Evolutionary conservation across 2,888 invertebrate species (phyloP), one percentile per base, ranked within the genome.

Genomic region (Drosophila neonasuta): DNA sequence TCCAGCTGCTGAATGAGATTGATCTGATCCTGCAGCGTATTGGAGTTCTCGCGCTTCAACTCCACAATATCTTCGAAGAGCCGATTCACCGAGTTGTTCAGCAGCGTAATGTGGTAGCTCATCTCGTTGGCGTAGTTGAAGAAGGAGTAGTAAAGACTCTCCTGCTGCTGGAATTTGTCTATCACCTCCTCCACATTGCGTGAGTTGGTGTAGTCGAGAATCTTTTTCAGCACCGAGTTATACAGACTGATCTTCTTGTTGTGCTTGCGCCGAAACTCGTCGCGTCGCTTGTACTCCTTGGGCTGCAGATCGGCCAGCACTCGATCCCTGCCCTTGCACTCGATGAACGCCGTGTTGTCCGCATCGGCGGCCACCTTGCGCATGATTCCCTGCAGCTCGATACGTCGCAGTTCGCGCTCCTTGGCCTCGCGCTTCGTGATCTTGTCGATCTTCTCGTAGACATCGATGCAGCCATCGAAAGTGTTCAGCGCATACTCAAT

Each of bases 71-170:
- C 86, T n/a, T 79, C 79, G 48, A 87, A 90, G 0, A 91, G 77
- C 0, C 87, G 88, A 66, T 89, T 88, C 3, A 90, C 80, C 0
- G 87, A 85, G 30, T 89, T 88, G 49, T 90, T 89, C 0, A 90
- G 73, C 55, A 89, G 65, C 2, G 91, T 89, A 34, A 91, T 89
- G 57, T 90, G 90, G 48, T 89, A 90, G 59, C 89, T 90, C 64
- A 90, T 82, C 58, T 91, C 90, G 56, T 90, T 91, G 65, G 90
- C 87, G 48, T 90, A 91, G 68, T 89, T 90, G 44, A 91, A 91
- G 71, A 90, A 89, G 0, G 91, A 90, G 61, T 90, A 90, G 58
- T 90, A 90, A 15, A 91, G 85, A 50, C 89, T 89, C 68, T 91
- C 90, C 65, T 91, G 90, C 58, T 89, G 85, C 54, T 90, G 86